Percentiles rank a stretch among this genome's conserved stretches.
phyloP scores from a whole-genome alignment of 2,797 vertebrate genomes.

The Bufotes viridis region DNA sequence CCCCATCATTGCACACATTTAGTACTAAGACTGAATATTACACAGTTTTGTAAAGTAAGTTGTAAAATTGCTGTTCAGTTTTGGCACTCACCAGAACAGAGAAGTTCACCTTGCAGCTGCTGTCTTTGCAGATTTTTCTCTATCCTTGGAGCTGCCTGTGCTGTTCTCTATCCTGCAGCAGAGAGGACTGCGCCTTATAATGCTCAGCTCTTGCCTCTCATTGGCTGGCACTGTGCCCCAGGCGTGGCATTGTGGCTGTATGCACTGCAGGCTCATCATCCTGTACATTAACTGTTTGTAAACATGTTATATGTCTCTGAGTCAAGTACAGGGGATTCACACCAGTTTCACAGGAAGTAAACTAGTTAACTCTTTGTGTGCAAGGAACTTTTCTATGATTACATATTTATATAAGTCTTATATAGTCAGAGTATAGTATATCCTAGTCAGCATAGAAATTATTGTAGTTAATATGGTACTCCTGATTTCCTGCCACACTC shows the following conservation, averaged over 20 bases:
- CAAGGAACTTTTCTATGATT: not conserved
- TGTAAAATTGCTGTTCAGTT: not conserved
- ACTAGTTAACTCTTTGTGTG: not conserved
- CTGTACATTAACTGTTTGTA: conserved; percentile 49
- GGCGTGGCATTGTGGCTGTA: conserved; percentile 35
- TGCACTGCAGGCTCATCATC: conserved; percentile 50
- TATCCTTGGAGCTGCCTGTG: not conserved
- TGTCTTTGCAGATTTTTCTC: not conserved
- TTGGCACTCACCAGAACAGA: conserved; percentile 35
- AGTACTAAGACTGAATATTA: not conserved
- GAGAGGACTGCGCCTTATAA: conserved; percentile 42
- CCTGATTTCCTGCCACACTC: not conserved
- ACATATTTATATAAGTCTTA: not conserved
- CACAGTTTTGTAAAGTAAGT: not conserved
- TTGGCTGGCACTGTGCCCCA: conserved; percentile 45
- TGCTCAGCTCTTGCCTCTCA: not conserved
- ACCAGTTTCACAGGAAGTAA: conserved; percentile 18
- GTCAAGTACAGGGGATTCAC: conserved; percentile 37
- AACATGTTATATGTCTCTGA: conserved; percentile 13
- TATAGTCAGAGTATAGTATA: not conserved
- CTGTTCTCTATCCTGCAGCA: conserved; percentile 38
- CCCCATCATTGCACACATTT: no score
- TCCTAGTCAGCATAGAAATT: not conserved
- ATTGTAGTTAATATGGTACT: not conserved
- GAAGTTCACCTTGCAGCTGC: not conserved